Evolutionary conservation across 2,113 vertebrate genomes (phyloP), one percentile per base, ranked within the genome.

Genomic region (Columbina picui): DNA sequence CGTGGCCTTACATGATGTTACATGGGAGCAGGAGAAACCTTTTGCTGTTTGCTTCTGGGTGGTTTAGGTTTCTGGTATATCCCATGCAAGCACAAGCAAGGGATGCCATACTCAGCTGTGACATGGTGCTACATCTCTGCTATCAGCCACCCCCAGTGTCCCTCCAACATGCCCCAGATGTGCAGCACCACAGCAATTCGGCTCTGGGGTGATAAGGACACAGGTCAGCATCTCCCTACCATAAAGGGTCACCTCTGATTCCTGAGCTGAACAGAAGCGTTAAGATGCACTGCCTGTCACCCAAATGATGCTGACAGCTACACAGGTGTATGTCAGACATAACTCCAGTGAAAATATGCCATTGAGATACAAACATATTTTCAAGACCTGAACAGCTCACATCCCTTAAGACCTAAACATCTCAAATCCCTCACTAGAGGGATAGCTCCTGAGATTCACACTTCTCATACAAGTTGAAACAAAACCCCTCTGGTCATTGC

Each of bases 1-100:
- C 49, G 55, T 1, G 10, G 18, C 8, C 20, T 36, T 2, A 0
- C 1, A 1, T 19, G 38, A n/a, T 22, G 19, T 1, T 0, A 0
- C 55, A 7, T 3, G 10, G 21, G 15, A 59, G 22, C 2, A 41
- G 29, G 50, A n/a, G 22, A 79, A 41, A 69, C 23, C n/a, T 63
- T 32, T 4, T n/a, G 7, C 9, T 1, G 0, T 25, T 94, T 56
- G 39, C 36, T 70, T 38, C 71, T 50, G 41, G 17, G 27, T 26
- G 7, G 10, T 39, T 36, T 8, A 9, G 49, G 25, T 22, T 52
- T 39, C 32, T 12, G 43, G 39, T n/a, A 61, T 30, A 14, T 30
- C 39, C 22, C 0, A 4, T 0, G 1, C n/a, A 57, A 14, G 15
- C 6, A 20, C 23, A 50, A 60, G 20, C 0, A 0, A 82, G 9